These are phyloP conservation scores for Chionomys nivalis DNA, from an alignment of 2,113 vertebrate species.

Conservation along the genomic window DNA sequence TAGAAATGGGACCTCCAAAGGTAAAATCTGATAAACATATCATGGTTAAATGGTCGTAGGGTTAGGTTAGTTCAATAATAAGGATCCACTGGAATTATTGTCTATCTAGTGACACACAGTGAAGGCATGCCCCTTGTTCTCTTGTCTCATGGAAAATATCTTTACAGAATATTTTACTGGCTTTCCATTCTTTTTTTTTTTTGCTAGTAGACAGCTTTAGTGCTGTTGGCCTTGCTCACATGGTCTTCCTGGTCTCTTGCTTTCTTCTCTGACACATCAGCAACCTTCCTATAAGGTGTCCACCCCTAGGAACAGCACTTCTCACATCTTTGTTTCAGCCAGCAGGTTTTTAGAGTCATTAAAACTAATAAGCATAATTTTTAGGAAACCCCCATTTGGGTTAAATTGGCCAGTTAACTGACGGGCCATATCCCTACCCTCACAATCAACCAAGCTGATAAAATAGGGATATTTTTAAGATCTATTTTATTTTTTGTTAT, in stretches of 20 bases:
- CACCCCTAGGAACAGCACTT: background rate
- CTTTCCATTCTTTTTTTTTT: background rate
- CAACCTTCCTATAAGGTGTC: background rate
- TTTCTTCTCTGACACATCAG: background rate
- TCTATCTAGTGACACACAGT: background rate
- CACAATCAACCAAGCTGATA: background rate
- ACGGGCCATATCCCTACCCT: background rate
- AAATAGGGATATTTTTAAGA: background rate
- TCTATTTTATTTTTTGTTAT: background rate
- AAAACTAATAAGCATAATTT: background rate
- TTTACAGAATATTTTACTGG: slow-evolving; percentile 26
- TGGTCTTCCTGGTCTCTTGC: background rate
- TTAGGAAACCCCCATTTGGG: slow-evolving; percentile 8
- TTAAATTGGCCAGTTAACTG: background rate
- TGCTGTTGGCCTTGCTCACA: background rate
- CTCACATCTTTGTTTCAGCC: background rate
- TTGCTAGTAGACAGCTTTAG: background rate
- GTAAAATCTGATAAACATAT: background rate
- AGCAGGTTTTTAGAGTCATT: slow-evolving; percentile 16
- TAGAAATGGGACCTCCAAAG: background rate
- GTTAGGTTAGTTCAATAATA: background rate
- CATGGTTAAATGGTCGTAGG: background rate
- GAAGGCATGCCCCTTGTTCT: background rate
- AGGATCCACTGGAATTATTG: background rate
- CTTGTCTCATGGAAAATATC: background rate